Evolutionary conservation across 2,113 vertebrate genomes (phyloP), one percentile per base, ranked within the genome.

Genomic region (Hypocryptadius cinnamomeus): DNA sequence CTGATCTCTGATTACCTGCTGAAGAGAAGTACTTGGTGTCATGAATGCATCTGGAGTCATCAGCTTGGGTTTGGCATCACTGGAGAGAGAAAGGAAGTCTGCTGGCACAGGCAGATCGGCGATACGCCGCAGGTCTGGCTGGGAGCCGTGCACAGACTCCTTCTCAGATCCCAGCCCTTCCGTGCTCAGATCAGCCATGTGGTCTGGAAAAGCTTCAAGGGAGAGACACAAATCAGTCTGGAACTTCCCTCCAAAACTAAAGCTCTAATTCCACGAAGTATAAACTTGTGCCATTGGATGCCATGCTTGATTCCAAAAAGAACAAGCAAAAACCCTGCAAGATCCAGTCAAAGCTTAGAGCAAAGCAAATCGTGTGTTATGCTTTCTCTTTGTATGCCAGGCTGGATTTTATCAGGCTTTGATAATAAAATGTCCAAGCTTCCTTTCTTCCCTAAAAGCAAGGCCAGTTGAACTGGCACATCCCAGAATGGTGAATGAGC

Each of bases 1-100:
- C 31, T 73, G n/a, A 24, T 59, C 42, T 69, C 63, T 23, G 18
- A 23, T 74, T 95, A 98, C 98, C 97, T 98, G 98, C n/a, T 98
- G 98, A 71, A 99, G 98, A 65, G 99, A 99, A 88, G 98, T 91
- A 90, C 98, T 99, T 6, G 99, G 98, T 56, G 98, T 99, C 99
- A 99, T 99, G 96, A 99, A 99, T 21, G 99, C 99, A 21, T 99
- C 99, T 3, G 99, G 99, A 71, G 99, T 99, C 99, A 99, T 99
- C 85, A 99, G 96, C 90, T 99, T 99, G 37, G 98, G 98, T 95
- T 99, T 99, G 59, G 96, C 94, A 11, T 98, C 98, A 11, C 94
- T 98, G 42, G 97, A 96, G 60, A 98, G 97, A 18, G 98, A 98
- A 16, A 99, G 97, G 78, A 99, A 99, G 95, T 99, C 99, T 12